phyloP scores from a whole-genome alignment of 1,140 invertebrate species.

The Drosophila hydei region DNA sequence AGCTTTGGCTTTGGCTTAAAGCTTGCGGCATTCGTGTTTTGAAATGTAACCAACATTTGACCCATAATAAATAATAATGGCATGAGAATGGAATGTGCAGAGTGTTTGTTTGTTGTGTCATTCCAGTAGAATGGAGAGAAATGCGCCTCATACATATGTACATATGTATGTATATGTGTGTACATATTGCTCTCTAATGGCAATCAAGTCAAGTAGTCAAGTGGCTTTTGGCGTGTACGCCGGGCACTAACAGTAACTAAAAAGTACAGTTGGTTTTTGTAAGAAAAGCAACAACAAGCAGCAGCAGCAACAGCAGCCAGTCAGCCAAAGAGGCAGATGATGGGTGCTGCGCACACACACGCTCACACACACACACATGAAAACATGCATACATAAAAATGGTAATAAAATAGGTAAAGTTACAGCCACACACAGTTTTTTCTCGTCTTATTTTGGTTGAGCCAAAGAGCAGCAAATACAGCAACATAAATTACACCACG shows the following conservation, averaged over 20 bases:
- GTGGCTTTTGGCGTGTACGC: constrained; percentile 58
- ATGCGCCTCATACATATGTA: constrained; percentile 22
- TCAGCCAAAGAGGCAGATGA: constrained; percentile 59
- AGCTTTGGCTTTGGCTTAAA: constrained; percentile 36
- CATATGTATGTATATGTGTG: not conserved
- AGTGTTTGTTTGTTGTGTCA: constrained; percentile 21
- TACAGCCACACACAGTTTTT: constrained; percentile 42
- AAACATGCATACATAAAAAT: constrained; percentile 34
- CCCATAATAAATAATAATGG: constrained; percentile 57
- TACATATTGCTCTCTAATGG: constrained; percentile 59
- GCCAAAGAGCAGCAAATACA: constrained; percentile 46
- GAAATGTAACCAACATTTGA: constrained; percentile 65
- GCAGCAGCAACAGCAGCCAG: constrained; percentile 52
- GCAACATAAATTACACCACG: constrained; percentile 56
- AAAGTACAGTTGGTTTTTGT: constrained; percentile 79
- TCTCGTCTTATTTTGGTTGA: constrained; percentile 34
- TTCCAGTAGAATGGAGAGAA: constrained; percentile 39
- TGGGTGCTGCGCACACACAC: constrained; percentile 33
- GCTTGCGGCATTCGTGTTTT: constrained; percentile 40
- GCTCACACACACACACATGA: not conserved
- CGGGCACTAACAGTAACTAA: constrained; percentile 71
- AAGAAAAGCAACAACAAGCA: constrained; percentile 61
- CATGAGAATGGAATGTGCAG: constrained; percentile 25
- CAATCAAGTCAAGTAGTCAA: constrained; percentile 78
- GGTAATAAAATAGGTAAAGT: constrained; percentile 59